phyloP scores from a whole-genome alignment of 2,888 invertebrate species.

The Cosmopolites sordidus region DNA sequence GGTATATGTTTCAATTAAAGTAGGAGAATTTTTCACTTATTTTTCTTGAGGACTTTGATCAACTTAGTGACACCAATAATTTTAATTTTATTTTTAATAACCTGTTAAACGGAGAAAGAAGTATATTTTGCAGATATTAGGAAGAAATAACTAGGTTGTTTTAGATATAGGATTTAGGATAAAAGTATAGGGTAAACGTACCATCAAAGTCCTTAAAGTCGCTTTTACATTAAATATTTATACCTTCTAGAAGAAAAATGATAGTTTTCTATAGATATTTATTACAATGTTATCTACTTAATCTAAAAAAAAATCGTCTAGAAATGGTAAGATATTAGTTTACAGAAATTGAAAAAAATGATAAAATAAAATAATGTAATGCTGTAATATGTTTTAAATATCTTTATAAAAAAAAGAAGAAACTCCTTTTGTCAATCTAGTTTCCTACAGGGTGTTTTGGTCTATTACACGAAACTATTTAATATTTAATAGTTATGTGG shows the following conservation, averaged over 20 bases:
- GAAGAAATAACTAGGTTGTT: not conserved
- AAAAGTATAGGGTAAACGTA: constrained; percentile 2
- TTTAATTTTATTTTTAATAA: not conserved
- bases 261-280: constrained; percentile 51
- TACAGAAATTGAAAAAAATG: not conserved
- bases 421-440: constrained; percentile 11
- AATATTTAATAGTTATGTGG: too few relatives aligned
- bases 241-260: constrained; percentile 46
- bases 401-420: constrained; percentile 2
- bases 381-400: not conserved
- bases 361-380: not conserved
- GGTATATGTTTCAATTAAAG: not conserved
- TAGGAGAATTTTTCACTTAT: constrained; percentile 14
- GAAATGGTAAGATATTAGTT: constrained; percentile 1
- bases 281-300: constrained; percentile 45
- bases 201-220: constrained; percentile 38
- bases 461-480: constrained; percentile 14
- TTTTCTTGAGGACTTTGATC: constrained; percentile 12
- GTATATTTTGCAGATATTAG: not conserved
- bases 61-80: not conserved
- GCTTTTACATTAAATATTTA: constrained; percentile 46
- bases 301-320: not conserved
- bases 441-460: constrained; percentile 26
- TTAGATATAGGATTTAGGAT: constrained; percentile 5
- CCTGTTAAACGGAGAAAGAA: not conserved